A percentile compares a stretch with the other conserved stretches of the same genome.
phyloP scores from a whole-genome alignment of 2,797 vertebrate genomes.

The Oreochromis grahami region DNA sequence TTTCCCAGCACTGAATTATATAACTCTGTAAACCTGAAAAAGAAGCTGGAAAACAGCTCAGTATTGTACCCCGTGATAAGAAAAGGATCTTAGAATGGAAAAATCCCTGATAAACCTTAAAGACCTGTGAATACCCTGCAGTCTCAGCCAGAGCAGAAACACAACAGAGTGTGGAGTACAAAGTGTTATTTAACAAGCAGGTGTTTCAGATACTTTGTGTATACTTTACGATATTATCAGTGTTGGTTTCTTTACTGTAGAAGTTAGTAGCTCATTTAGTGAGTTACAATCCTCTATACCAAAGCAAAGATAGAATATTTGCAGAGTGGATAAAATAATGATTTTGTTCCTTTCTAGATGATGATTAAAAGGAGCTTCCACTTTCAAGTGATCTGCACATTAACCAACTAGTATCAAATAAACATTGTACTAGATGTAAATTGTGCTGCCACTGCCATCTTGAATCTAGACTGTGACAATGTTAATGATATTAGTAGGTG shows the following conservation, averaged over 20 bases:
- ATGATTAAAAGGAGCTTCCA: neutral
- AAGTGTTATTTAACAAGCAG: neutral
- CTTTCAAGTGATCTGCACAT: neutral
- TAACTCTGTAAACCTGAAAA: neutral
- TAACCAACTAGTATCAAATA: neutral
- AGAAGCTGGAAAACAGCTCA: neutral
- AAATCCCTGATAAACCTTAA: neutral
- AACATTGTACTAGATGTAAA: fast-evolving
- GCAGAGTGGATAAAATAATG: neutral
- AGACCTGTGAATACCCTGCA: neutral
- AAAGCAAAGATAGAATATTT: neutral
- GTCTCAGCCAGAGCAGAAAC: neutral
- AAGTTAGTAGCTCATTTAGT: neutral
- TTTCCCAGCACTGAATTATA: neutral
- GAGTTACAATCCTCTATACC: neutral
- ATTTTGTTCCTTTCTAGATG: neutral
- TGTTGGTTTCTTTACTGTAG: neutral
- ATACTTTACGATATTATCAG: neutral
- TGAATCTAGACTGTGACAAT: neutral
- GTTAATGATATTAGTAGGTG: neutral
- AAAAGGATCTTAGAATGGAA: neutral
- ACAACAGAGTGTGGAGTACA: fast-evolving
- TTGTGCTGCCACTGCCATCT: neutral
- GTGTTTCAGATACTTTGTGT: neutral
- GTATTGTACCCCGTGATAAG: neutral